Percentiles rank a stretch among this genome's conserved stretches.
phyloP scores from a whole-genome alignment of 2,113 vertebrate species.

The Leucopternis melanops region DNA sequence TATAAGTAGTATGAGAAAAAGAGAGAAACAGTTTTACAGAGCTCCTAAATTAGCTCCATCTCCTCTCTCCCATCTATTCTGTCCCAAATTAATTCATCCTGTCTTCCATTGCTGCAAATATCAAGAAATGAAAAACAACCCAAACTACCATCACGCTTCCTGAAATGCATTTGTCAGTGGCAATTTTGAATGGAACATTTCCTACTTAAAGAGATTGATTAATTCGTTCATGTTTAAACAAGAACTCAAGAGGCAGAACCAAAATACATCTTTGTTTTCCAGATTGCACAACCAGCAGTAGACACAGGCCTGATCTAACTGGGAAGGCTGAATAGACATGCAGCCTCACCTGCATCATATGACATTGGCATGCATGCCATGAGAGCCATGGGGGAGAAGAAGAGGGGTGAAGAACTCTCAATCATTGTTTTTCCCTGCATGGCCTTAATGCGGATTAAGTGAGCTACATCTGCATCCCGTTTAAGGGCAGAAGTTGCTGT shows the following conservation, averaged over 20 bases:
- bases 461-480: not conserved
- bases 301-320: not conserved
- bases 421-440: not conserved
- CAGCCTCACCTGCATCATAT: not conserved
- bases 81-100: slow-evolving; percentile 11
- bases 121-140: slow-evolving; percentile 30
- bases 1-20: not conserved
- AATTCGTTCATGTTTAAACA: slow-evolving; percentile 9
- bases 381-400: not conserved
- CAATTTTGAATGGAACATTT: slow-evolving; percentile 25
- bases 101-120: not conserved
- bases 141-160: not conserved
- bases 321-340: not conserved
- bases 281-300: not conserved
- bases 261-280: not conserved
- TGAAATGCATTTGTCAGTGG: not conserved
- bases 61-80: not conserved
- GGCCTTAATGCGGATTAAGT: not conserved
- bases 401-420: not conserved
- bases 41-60: slow-evolving; percentile 24
- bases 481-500: too few species aligned
- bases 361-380: rapidly evolving
- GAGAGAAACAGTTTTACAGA: not conserved
- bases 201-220: not conserved
- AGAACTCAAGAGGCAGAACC: not conserved